Conservation (phyloP, 2,888 invertebrate genomes). For the Macrophya alboannulata region DNA sequence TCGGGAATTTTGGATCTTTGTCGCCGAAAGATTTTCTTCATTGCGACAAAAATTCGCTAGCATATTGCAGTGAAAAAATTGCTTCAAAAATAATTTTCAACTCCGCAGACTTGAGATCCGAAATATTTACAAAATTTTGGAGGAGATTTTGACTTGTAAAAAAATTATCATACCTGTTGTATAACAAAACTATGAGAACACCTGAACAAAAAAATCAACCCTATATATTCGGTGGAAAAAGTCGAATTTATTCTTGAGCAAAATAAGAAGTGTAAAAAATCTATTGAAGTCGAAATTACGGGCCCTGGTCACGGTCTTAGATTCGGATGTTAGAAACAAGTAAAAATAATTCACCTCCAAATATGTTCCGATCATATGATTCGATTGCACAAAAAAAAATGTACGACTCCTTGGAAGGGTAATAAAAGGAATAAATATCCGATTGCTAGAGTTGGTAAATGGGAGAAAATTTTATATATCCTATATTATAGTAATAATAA, state of each 20-base stretch:
- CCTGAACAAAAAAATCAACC: not conserved
- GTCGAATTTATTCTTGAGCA: not conserved
- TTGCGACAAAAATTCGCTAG: too few species aligned
- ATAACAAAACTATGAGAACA: too few species aligned
- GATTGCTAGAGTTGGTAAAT: not conserved
- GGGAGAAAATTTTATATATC: not conserved
- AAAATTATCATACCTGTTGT: too few species aligned
- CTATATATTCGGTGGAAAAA: not conserved
- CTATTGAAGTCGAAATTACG: not conserved
- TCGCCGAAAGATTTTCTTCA: too few species aligned
- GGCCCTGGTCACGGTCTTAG: not conserved
- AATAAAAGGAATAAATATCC: not conserved
- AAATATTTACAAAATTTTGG: not conserved
- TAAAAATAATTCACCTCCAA: not conserved
- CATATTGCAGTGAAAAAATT: too few species aligned
- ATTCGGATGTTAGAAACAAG: not conserved
- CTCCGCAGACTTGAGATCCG: not conserved
- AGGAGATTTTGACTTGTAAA: too few species aligned
- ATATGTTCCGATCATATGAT: too few species aligned
- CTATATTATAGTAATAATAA: not conserved
- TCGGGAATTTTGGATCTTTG: not conserved
- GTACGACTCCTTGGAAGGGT: too few species aligned
- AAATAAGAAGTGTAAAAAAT: not conserved
- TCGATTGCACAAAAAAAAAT: not conserved
- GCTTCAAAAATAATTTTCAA: too few species aligned